Evolutionary conservation across 1,140 invertebrate species (phyloP).

Genomic region (Cydia amplana): DNA sequence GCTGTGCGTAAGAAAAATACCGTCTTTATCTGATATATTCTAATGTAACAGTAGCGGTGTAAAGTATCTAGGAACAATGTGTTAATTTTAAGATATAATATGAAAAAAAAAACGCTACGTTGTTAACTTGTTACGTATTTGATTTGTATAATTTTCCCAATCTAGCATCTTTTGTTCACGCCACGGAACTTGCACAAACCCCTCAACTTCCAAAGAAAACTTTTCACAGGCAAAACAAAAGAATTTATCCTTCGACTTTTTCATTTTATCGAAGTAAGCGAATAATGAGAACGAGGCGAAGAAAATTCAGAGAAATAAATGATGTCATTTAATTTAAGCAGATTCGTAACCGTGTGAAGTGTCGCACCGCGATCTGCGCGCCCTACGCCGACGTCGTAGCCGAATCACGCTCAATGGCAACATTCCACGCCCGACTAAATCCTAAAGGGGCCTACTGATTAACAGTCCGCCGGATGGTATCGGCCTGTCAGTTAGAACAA

Average conservation of each 20-base stretch:
- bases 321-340: conserved; percentile 29
- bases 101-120: background rate
- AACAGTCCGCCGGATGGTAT: too few relatives aligned
- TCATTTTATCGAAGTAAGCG: conserved; percentile 25
- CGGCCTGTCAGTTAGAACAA: too few relatives aligned
- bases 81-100: too few relatives aligned
- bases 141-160: background rate
- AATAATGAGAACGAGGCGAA: conserved; percentile 30
- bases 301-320: conserved; percentile 29
- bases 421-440: background rate
- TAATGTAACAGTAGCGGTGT: too few relatives aligned
- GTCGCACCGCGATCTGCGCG: background rate
- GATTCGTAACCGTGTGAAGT: conserved; percentile 21
- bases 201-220: background rate
- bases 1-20: too few relatives aligned
- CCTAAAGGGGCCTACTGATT: too few relatives aligned
- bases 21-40: too few relatives aligned
- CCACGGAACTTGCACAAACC: conserved; percentile 3
- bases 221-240: conserved; percentile 15
- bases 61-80: too few relatives aligned
- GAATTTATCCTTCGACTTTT: background rate
- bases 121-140: background rate
- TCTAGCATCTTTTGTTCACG: background rate
- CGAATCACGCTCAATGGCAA: conserved; percentile 25
- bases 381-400: background rate